Evolutionary conservation across 2,888 invertebrate species (phyloP), one percentile per base, ranked within the genome.

Genomic region (Pachydiplax longipennis): DNA sequence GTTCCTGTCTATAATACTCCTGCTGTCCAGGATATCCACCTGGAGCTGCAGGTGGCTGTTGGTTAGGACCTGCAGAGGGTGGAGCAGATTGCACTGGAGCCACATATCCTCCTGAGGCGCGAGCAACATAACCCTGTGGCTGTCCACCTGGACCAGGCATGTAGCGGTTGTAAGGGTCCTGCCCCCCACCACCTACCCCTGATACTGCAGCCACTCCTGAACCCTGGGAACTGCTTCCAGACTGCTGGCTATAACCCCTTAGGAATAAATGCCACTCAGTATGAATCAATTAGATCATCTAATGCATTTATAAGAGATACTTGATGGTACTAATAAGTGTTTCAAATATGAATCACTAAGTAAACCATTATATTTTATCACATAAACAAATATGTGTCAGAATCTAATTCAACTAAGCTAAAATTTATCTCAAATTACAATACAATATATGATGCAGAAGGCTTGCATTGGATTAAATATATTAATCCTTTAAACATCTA

Each of bases 1-100:
- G 90, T 58, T 90, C 91, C 91, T 95, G 95, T 92, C 95, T 94
- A 92, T 95, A 95, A 92, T 95, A 95, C 92, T 95, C 95, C 92
- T 95, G 95, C 92, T 95, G 95, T 61, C 94, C 93, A 81, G 95
- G 94, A 90, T 90, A 81, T 81, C 81, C 80, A 37, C 61, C 61
- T 12, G 80, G 90, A 22, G 80, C 53, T 31, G 90, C 95, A 92
- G 95, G 95, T 91, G 96, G 95, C 94, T 96, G 96, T 93, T 95
- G 93, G 91, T 93, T 93, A 82, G 92, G 93, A 90, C 94, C 93
- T 40, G 93, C 93, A 90, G 92, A 93, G n/a, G 94, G 93, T 40
- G 92, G 91, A 58, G 93, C 92, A 90, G 91, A 91, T 90, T 91
- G 92, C 25, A 90, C 90, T 65, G 91, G 91, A 25, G 92, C 91